Percentiles rank a stretch among this genome's conserved stretches.
These are phyloP conservation scores for Echinarachnius parma DNA, from an alignment of 53 echinoderm and acorn worm species.

Conservation along the genomic window DNA sequence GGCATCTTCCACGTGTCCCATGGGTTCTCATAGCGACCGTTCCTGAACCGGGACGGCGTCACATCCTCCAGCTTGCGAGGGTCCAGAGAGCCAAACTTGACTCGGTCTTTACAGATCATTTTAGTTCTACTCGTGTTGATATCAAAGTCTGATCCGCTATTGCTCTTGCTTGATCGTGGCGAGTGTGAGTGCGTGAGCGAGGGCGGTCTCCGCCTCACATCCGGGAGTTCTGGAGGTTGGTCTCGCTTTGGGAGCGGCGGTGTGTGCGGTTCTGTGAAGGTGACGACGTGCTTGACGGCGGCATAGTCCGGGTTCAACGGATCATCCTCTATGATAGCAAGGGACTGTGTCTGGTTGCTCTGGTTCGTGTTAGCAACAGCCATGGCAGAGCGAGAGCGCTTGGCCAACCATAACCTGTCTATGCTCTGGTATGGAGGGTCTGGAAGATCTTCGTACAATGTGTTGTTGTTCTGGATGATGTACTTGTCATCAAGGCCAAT, in stretches of 20 bases:
- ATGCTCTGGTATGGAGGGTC: slow-evolving; percentile 40
- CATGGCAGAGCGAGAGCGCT: slow-evolving; percentile 8
- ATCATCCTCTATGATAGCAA: slow-evolving; percentile 45
- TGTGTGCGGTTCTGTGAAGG: slow-evolving; percentile 32
- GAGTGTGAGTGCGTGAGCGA: slow-evolving; percentile 24
- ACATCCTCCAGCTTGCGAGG: slow-evolving; percentile 73
- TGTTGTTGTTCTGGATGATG: slow-evolving; percentile 21
- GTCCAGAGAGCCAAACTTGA: slow-evolving; percentile 67
- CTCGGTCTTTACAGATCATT: slow-evolving; percentile 48
- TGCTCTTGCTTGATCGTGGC: slow-evolving; percentile 43
- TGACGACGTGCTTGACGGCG: slow-evolving; percentile 38
- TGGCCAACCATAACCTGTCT: slow-evolving; percentile 21
- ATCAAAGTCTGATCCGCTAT: slow-evolving; percentile 48
- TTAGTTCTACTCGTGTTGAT: slow-evolving; percentile 59
- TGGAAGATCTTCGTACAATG: slow-evolving; percentile 17
- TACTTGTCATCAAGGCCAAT: not conserved
- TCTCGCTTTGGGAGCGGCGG: slow-evolving; percentile 31
- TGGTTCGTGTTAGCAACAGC: slow-evolving; percentile 52
- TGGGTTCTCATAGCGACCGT: slow-evolving; percentile 79
- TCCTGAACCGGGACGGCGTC: slow-evolving; percentile 51
- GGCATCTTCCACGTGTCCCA: slow-evolving; percentile 70
- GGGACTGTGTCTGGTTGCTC: slow-evolving; percentile 56
- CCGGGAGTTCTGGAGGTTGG: slow-evolving; percentile 34
- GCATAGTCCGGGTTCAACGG: slow-evolving; percentile 49
- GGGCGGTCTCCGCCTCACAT: slow-evolving; percentile 37